Conservation (phyloP, 2,888 invertebrate species). For the Chymomyza caudatula region DNA sequence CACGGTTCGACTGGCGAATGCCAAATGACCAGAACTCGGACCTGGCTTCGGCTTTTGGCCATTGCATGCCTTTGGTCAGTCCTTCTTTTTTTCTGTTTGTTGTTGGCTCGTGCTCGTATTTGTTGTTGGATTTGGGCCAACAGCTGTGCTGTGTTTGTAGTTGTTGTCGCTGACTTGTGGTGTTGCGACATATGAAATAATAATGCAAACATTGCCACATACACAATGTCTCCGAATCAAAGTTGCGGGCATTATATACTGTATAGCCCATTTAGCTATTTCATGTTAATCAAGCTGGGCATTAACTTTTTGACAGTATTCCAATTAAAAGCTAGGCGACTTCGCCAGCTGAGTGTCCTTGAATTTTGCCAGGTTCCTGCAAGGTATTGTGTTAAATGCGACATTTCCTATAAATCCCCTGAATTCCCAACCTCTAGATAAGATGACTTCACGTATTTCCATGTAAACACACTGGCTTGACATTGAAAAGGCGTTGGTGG, state of each 20-base stretch:
- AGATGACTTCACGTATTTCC: constrained; percentile 61
- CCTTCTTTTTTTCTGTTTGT: constrained; percentile 25
- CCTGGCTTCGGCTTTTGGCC: constrained; percentile 38
- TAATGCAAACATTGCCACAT: constrained; percentile 16
- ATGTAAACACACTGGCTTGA: constrained; percentile 20
- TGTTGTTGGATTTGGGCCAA: constrained; percentile 19
- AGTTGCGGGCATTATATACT: constrained; percentile 24
- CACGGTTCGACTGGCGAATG: constrained; percentile 67
- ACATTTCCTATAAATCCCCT: constrained; percentile 29
- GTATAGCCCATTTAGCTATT: not conserved
- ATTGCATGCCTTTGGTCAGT: constrained; percentile 31
- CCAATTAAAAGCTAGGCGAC: constrained; percentile 50
- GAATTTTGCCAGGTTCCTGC: constrained; percentile 24
- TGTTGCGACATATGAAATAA: constrained; percentile 13
- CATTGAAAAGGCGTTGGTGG: constrained; percentile 47
- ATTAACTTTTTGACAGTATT: not conserved
- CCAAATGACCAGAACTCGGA: constrained; percentile 73
- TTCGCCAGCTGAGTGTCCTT: constrained; percentile 32
- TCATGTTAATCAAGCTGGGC: not conserved
- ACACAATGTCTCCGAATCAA: constrained; percentile 19
- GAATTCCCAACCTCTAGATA: not conserved
- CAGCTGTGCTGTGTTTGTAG: constrained; percentile 20
- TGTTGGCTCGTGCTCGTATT: constrained; percentile 33
- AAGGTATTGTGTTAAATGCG: constrained; percentile 34
- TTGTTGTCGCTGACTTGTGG: constrained; percentile 1